Percentiles rank a stretch among this genome's conserved stretches.
phyloP scores from a whole-genome alignment of 2,888 invertebrate species.

The Myopa testacea region DNA sequence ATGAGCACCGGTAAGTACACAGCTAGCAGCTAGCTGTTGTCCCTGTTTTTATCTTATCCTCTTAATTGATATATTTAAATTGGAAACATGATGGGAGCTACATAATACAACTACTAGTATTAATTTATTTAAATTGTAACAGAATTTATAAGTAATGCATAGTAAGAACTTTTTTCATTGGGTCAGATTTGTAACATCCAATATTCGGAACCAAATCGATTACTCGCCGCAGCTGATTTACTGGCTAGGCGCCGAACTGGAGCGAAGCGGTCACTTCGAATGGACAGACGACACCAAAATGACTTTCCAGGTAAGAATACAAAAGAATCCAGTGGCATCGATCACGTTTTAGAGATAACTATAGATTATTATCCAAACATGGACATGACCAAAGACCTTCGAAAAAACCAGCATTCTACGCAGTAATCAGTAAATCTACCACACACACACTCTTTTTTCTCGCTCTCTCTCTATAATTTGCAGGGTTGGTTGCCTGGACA shows the following conservation, averaged over 20 bases:
- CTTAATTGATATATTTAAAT: too few species aligned
- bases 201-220: constrained; percentile 77
- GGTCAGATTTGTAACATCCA: constrained; percentile 73
- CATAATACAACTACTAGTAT: too few species aligned
- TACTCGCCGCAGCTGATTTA: constrained; percentile 80
- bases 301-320: constrained; percentile 70
- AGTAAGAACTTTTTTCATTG: too few species aligned
- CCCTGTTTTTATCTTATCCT: too few species aligned
- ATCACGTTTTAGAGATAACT: not conserved
- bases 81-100: too few species aligned
- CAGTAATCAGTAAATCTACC: not conserved
- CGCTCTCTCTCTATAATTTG: not conserved
- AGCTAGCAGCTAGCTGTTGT: too few species aligned
- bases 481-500: constrained; percentile 75
- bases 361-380: not conserved
- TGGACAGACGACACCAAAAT: constrained; percentile 77
- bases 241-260: constrained; percentile 77
- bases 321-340: not conserved
- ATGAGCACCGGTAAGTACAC: constrained; percentile 72
- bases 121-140: too few species aligned
- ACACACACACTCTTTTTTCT: not conserved
- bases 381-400: not conserved
- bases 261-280: constrained; percentile 69
- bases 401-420: not conserved
- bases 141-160: too few species aligned